A percentile compares a stretch with the other conserved stretches of the same genome.
Conservation (phyloP, 2,797 vertebrate genomes). For the Phyllotis vaccarum region DNA sequence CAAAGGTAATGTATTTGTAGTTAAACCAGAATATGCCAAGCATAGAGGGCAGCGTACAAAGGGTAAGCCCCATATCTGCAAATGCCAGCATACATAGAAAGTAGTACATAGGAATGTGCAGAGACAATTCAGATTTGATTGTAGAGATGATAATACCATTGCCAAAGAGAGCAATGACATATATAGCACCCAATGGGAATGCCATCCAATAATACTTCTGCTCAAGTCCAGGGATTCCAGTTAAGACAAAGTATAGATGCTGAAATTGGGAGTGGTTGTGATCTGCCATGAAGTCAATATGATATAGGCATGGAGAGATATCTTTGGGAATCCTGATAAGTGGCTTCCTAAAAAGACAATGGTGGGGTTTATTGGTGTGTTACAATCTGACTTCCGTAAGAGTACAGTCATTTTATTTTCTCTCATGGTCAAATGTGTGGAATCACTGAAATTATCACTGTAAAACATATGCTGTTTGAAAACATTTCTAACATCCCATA, state of each 20-base stretch:
- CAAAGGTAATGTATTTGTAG: slow-evolving; percentile 24
- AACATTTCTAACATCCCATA: background rate
- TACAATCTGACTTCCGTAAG: background rate
- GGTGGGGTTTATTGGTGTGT: background rate
- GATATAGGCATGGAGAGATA: background rate
- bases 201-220: slow-evolving; percentile 76
- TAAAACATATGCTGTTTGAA: background rate
- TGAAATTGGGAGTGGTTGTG: slow-evolving; percentile 73
- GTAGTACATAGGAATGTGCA: slow-evolving; percentile 79
- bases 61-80: slow-evolving; percentile 74
- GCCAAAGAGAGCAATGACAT: slow-evolving; percentile 60
- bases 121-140: slow-evolving; percentile 65
- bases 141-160: slow-evolving; percentile 74
- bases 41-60: slow-evolving; percentile 77
- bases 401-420: background rate
- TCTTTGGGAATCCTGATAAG: background rate
- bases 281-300: slow-evolving; percentile 54
- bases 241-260: slow-evolving; percentile 74
- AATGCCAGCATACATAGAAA: slow-evolving; percentile 79
- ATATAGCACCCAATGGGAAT: slow-evolving; percentile 68
- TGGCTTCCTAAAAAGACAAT: slow-evolving; percentile 61
- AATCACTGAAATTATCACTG: background rate
- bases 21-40: slow-evolving; percentile 75
- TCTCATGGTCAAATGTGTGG: background rate
- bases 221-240: slow-evolving; percentile 78